These are phyloP conservation scores for Takifugu bimaculatus DNA, from an alignment of 2,113 vertebrate genomes.

Conservation along the genomic window DNA sequence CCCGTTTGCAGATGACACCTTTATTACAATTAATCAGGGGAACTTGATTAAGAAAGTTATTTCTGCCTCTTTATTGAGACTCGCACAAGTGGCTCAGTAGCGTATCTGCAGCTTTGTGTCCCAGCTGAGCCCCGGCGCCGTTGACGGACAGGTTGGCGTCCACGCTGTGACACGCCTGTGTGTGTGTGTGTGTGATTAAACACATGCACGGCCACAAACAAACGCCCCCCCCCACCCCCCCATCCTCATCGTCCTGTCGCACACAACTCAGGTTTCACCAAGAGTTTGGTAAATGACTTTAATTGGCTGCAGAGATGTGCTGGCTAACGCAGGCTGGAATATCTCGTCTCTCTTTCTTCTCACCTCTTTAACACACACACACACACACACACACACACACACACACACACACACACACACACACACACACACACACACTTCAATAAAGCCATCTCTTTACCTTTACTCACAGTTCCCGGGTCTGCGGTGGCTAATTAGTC, in stretches of 20 bases:
- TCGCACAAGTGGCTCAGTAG: conserved; percentile 67
- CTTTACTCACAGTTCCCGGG: conserved; percentile 86
- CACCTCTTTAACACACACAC: conserved; percentile 43
- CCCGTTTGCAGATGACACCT: conserved; percentile 84
- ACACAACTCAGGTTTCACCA: conserved; percentile 55
- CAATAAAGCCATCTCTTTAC: conserved; percentile 85
- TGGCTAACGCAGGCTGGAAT: conserved; percentile 52
- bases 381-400: conserved; percentile 26
- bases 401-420: conserved; percentile 26
- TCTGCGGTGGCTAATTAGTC: conserved; percentile 88
- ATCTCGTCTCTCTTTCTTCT: conserved; percentile 60
- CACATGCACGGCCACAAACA: conserved; percentile 46
- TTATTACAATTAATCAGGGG: conserved; percentile 89
- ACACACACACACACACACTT: conserved; percentile 20
- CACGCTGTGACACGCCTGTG: conserved; percentile 47
- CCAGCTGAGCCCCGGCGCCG: conserved; percentile 54
- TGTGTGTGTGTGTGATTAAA: conserved; percentile 14
- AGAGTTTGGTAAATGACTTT: conserved; percentile 71
- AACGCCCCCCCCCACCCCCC: conserved; percentile 14
- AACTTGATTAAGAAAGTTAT: conserved; percentile 86
- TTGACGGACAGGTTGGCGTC: conserved; percentile 65
- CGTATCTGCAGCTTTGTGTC: conserved; percentile 69
- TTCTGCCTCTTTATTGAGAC: conserved; percentile 72
- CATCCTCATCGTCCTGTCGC: conserved; percentile 56
- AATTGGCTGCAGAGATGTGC: conserved; percentile 65